Conservation (phyloP, 2,888 invertebrate species). For the Craniophora ligustri region DNA sequence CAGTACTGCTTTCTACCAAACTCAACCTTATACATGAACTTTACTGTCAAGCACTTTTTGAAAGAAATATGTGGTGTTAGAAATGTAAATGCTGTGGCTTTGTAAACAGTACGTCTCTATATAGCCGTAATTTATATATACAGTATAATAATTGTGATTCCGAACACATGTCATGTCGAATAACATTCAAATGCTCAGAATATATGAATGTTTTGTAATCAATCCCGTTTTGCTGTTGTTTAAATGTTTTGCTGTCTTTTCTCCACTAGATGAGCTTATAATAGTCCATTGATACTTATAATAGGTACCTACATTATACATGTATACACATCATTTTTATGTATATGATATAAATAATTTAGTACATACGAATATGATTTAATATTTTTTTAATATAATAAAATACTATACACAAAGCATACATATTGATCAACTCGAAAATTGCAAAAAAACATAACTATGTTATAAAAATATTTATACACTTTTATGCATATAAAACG, state of each 20-base stretch:
- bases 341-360: too few relatives aligned
- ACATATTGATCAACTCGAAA: slow-evolving; percentile 28
- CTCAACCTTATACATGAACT: slow-evolving; percentile 41
- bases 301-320: neutral
- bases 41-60: slow-evolving; percentile 41
- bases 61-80: slow-evolving; percentile 42
- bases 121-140: slow-evolving; percentile 23
- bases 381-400: neutral
- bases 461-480: slow-evolving; percentile 49
- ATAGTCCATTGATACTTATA: neutral
- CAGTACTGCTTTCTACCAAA: slow-evolving; percentile 42
- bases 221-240: slow-evolving; percentile 20
- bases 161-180: slow-evolving; percentile 22
- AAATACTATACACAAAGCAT: neutral
- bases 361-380: neutral
- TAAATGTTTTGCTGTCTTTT: slow-evolving; percentile 37
- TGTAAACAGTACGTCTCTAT: slow-evolving; percentile 31
- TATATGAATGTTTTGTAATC: slow-evolving; percentile 25
- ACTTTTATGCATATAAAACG: slow-evolving; percentile 60
- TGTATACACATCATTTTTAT: neutral
- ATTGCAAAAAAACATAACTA: slow-evolving; percentile 33
- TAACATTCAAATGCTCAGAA: slow-evolving; percentile 22
- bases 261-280: slow-evolving; percentile 11
- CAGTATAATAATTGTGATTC: slow-evolving; percentile 1
- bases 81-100: slow-evolving; percentile 45